Percentiles rank a stretch among this genome's conserved stretches.
phyloP scores from a whole-genome alignment of 2,888 invertebrate genomes.

The Tridacna gigas region DNA sequence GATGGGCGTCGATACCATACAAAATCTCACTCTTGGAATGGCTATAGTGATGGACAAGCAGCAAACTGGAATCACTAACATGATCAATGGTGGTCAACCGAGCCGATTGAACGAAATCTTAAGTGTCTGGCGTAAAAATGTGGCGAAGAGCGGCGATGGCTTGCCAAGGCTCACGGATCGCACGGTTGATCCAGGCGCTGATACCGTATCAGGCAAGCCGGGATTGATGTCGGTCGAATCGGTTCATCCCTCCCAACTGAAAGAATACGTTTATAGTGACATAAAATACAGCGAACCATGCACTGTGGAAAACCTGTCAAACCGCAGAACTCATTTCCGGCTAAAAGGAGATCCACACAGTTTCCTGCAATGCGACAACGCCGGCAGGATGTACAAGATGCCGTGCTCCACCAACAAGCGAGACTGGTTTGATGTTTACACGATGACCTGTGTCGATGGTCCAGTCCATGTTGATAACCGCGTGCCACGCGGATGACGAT shows the following conservation, averaged over 20 bases:
- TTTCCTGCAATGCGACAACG: constrained; percentile 54
- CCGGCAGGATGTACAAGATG: constrained; percentile 47
- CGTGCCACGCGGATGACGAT: not conserved
- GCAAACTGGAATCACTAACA: constrained; percentile 4
- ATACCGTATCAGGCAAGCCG: constrained; percentile 5
- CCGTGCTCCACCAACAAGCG: constrained; percentile 43
- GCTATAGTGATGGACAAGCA: not conserved
- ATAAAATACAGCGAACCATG: constrained; percentile 51
- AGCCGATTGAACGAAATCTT: constrained; percentile 11
- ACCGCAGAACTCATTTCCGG: constrained; percentile 46
- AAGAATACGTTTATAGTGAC: constrained; percentile 37
- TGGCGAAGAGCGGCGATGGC: constrained; percentile 1
- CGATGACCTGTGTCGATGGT: constrained; percentile 61
- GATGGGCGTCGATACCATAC: not conserved
- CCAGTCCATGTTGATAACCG: constrained; percentile 42
- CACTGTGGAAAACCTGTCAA: constrained; percentile 41
- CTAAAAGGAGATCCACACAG: constrained; percentile 42
- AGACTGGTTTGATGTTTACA: constrained; percentile 58
- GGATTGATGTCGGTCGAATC: constrained; percentile 8
- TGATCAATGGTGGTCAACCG: not conserved
- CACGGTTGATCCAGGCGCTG: not conserved
- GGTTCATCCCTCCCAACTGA: constrained; percentile 45
- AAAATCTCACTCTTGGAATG: not conserved
- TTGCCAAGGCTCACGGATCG: not conserved
- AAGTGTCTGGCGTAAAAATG: constrained; percentile 7